A percentile compares a stretch with the other conserved stretches of the same genome.
Conservation (phyloP, 2,797 vertebrate genomes). For the Amphiprion clarkii region DNA sequence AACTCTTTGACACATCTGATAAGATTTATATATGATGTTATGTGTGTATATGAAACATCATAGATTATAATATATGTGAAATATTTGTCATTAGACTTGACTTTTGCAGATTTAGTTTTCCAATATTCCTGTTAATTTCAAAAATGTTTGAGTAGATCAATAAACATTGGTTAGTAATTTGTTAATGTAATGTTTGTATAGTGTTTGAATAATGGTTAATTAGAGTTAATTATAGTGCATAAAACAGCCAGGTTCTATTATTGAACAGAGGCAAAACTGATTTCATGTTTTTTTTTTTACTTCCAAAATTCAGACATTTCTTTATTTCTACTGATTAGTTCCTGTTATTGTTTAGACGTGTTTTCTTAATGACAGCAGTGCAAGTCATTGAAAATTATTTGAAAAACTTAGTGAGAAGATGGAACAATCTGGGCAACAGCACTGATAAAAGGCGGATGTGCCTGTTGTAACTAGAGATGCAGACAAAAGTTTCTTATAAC, state of each 20-base stretch:
- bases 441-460: constrained; percentile 3
- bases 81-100: constrained; percentile 22
- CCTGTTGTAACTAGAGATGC: constrained; percentile 11
- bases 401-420: constrained; percentile 22
- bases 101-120: constrained; percentile 38
- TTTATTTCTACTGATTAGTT: constrained; percentile 26
- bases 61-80: constrained; percentile 26
- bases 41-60: constrained; percentile 38
- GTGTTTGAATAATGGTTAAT: constrained; percentile 41
- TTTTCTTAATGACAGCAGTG: constrained; percentile 25
- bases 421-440: constrained; percentile 31
- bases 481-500: not conserved
- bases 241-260: constrained; percentile 42
- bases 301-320: constrained; percentile 12
- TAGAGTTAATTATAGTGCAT: constrained; percentile 45
- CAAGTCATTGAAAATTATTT: not conserved
- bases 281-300: constrained; percentile 7
- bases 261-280: constrained; percentile 28
- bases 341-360: constrained; percentile 5
- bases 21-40: constrained; percentile 24
- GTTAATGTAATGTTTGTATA: constrained; percentile 42
- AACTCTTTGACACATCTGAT: constrained; percentile 8
- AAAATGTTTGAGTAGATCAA: constrained; percentile 44
- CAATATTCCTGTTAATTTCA: constrained; percentile 42
- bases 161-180: constrained; percentile 59